Conservation (phyloP, 2,113 vertebrate genomes). For the Fregetta grallaria region DNA sequence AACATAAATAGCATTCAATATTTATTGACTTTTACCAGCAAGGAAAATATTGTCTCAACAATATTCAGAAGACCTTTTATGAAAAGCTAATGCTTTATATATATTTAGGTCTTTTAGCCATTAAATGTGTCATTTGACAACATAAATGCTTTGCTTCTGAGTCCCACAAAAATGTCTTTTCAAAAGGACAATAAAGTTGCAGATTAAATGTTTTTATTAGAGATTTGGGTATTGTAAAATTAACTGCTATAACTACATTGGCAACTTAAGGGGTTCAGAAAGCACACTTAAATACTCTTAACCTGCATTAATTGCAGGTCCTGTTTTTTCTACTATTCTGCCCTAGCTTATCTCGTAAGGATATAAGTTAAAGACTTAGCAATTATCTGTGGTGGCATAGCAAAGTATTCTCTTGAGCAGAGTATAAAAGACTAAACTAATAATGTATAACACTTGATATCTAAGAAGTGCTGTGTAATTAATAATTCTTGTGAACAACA, state of each 20-base stretch:
- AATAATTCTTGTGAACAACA: not conserved
- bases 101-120: not conserved
- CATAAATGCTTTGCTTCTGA: not conserved
- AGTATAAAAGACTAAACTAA: not conserved
- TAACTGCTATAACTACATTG: not conserved
- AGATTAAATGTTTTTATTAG: not conserved
- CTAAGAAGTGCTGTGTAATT: not conserved
- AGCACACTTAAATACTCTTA: not conserved
- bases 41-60: not conserved
- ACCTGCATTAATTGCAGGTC: not conserved
- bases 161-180: not conserved
- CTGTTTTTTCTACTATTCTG: not conserved
- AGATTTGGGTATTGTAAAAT: conserved; percentile 23
- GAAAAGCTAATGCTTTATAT: not conserved
- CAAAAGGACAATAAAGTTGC: not conserved
- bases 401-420: not conserved
- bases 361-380: not conserved
- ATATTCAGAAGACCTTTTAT: not conserved
- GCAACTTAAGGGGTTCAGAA: not conserved
- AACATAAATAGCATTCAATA: not conserved
- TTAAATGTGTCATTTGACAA: not conserved
- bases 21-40: not conserved
- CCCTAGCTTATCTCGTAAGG: not conserved
- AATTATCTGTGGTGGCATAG: not conserved
- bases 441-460: not conserved